Percentiles rank a stretch among this genome's conserved stretches.
phyloP scores from a whole-genome alignment of 1,140 invertebrate species.

The Listronotus oregonensis region DNA sequence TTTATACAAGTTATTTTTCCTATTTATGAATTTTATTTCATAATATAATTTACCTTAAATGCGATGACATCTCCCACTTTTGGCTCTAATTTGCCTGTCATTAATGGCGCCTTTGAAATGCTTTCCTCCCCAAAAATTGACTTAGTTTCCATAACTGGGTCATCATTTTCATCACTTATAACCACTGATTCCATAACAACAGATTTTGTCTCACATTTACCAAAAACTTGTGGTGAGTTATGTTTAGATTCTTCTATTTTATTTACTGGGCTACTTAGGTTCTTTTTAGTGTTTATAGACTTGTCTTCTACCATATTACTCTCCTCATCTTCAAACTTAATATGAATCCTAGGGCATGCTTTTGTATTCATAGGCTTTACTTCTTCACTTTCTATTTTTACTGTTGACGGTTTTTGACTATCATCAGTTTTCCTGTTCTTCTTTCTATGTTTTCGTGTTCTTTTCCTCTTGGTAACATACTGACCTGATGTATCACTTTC shows the following conservation, averaged over 20 bases:
- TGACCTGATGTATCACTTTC: slow-evolving; percentile 6
- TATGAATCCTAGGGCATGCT: slow-evolving; percentile 8
- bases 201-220: neutral
- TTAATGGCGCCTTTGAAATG: slow-evolving; percentile 1
- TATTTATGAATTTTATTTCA: too few relatives aligned
- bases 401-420: neutral
- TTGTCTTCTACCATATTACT: neutral
- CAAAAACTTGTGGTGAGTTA: neutral
- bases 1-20: neutral
- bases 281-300: neutral
- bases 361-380: neutral
- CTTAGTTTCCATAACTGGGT: slow-evolving; percentile 7
- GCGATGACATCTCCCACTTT: slow-evolving; percentile 13
- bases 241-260: slow-evolving; percentile 3
- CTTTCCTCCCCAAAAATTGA: neutral
- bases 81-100: slow-evolving; percentile 1
- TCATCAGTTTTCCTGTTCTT: slow-evolving; percentile 1
- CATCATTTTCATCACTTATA: slow-evolving; percentile 14
- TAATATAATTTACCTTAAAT: slow-evolving; percentile 2
- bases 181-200: neutral
- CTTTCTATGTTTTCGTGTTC: neutral
- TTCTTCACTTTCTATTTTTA: neutral
- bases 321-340: slow-evolving; percentile 9
- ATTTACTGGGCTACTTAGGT: neutral
- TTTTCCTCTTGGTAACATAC: slow-evolving; percentile 6